Conservation (phyloP, 2,888 invertebrate genomes). For the Diadegma fenestrale region DNA sequence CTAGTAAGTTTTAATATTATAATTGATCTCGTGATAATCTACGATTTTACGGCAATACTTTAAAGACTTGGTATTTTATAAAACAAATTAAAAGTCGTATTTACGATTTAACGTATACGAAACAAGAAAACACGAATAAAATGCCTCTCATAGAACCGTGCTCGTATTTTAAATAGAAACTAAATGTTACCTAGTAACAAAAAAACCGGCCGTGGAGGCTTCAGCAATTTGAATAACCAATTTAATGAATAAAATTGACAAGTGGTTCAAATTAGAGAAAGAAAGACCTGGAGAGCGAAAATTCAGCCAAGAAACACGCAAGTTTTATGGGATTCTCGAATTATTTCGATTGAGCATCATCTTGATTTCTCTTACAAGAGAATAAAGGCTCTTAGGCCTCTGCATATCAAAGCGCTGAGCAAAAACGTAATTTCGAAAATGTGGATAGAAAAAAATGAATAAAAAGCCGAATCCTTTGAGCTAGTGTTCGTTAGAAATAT, state of each 20-base stretch:
- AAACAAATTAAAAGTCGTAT: conserved; percentile 22
- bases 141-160: conserved; percentile 9
- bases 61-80: conserved; percentile 47
- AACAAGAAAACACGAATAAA: not conserved
- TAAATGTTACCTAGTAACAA: conserved; percentile 11
- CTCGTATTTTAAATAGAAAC: conserved; percentile 6
- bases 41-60: conserved; percentile 59
- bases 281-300: not conserved
- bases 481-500: not conserved
- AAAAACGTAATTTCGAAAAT: conserved; percentile 12
- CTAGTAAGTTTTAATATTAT: conserved; percentile 27
- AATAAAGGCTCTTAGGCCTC: conserved; percentile 60
- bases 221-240: not conserved
- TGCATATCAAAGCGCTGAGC: conserved; percentile 72
- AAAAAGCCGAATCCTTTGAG: conserved; percentile 2
- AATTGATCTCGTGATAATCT: conserved; percentile 40
- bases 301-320: not conserved
- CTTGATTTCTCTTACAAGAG: conserved; percentile 23
- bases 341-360: too few species aligned
- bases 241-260: not conserved
- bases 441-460: conserved; percentile 28
- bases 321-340: not conserved
- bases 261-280: not conserved
- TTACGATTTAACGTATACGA: conserved; percentile 49
- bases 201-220: not conserved